Evolutionary conservation across 2,113 vertebrate genomes (phyloP).

Genomic region (Pomatorhinus ruficollis): DNA sequence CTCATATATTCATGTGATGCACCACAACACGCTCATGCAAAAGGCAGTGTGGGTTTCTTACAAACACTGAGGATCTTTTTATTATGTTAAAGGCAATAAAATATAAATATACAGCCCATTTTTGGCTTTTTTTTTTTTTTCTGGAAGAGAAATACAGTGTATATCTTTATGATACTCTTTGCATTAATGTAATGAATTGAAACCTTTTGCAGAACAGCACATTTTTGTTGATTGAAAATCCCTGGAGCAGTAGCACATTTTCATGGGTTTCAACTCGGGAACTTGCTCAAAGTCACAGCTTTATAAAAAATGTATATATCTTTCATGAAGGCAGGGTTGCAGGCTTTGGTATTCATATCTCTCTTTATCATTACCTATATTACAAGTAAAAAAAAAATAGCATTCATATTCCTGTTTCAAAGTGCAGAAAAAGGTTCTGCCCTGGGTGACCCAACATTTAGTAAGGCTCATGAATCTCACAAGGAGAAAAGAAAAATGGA

Average conservation of each 20-base stretch:
- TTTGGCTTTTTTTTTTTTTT: not conserved
- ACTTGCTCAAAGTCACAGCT: not conserved
- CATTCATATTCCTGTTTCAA: not conserved
- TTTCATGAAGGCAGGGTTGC: not conserved
- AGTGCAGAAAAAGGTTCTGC: not conserved
- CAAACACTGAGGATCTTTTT: not conserved
- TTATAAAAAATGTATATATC: not conserved
- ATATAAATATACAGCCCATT: not conserved
- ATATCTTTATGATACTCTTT: not conserved
- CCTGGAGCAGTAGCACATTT: not conserved
- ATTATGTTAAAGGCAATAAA: not conserved
- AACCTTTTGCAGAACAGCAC: not conserved
- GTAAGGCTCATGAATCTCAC: not conserved
- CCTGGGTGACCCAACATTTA: not conserved
- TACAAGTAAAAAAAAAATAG: not conserved
- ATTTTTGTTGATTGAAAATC: not conserved
- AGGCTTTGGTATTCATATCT: not conserved
- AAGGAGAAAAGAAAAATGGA: not conserved
- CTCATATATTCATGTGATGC: not conserved
- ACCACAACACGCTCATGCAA: not conserved
- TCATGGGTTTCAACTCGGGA: not conserved
- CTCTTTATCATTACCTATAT: not conserved
- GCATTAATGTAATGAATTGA: too few relatives aligned
- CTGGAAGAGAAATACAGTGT: not conserved
- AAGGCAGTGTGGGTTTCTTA: not conserved